Conservation (phyloP, 2,797 vertebrate genomes). For the Typhlichthys subterraneus region DNA sequence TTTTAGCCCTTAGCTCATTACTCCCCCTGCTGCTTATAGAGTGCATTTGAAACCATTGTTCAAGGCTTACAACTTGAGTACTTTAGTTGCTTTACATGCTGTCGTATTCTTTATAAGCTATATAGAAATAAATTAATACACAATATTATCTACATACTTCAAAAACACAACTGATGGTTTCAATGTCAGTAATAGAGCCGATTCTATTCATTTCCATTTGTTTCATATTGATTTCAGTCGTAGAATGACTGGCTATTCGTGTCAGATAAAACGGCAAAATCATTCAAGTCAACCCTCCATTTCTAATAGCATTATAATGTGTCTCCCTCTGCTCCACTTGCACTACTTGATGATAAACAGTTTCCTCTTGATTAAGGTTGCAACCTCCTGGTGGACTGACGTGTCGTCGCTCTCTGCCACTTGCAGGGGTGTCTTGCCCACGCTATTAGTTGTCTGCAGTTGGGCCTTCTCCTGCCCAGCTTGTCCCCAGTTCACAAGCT, state of each 20-base stretch:
- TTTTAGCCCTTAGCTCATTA: too few relatives aligned
- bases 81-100: too few relatives aligned
- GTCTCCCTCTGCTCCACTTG: neutral
- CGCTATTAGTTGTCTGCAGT: slow-evolving; percentile 73
- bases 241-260: neutral
- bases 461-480: slow-evolving; percentile 60
- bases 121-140: neutral
- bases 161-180: neutral
- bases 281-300: neutral
- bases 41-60: too few relatives aligned
- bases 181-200: neutral
- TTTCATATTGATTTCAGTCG: neutral
- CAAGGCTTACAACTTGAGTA: too few relatives aligned
- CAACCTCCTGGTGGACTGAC: slow-evolving; percentile 66
- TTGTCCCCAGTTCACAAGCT: slow-evolving; percentile 64
- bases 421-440: slow-evolving; percentile 79
- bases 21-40: too few relatives aligned
- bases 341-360: slow-evolving; percentile 78
- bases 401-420: slow-evolving; percentile 66
- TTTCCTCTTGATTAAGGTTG: slow-evolving; percentile 77
- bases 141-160: neutral
- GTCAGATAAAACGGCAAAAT: neutral
- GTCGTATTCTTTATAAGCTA: neutral
- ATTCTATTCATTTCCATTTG: neutral
- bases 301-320: neutral